Percentiles rank a stretch among this genome's conserved stretches.
Conservation (phyloP, 1,140 invertebrate species). For the Parasteatoda tepidariorum region DNA sequence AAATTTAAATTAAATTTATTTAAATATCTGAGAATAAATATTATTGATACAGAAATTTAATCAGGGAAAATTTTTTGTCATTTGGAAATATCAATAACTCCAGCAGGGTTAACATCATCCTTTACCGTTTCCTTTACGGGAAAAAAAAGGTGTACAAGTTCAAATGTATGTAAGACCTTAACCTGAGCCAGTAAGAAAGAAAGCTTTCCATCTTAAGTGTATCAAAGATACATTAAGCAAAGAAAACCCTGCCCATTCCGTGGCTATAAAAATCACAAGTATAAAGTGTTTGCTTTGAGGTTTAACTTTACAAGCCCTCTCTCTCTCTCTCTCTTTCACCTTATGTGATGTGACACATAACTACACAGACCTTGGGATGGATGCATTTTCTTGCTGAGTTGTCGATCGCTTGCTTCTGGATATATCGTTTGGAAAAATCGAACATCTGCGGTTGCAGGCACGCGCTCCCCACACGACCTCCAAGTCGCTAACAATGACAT, state of each 20-base stretch:
- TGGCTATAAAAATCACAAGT: neutral
- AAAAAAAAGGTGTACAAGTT: too few species aligned
- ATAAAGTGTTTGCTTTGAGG: neutral
- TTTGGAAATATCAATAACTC: too few species aligned
- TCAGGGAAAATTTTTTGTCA: too few species aligned
- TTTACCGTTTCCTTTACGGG: too few species aligned
- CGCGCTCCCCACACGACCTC: constrained; percentile 28
- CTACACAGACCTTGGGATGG: neutral
- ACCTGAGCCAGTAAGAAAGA: too few species aligned
- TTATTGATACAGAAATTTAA: too few species aligned
- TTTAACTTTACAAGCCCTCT: constrained; percentile 8
- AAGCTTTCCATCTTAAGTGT: neutral
- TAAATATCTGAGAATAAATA: too few species aligned
- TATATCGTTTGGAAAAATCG: neutral
- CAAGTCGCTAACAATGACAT: neutral
- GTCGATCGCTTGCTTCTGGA: neutral
- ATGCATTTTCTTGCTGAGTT: too few species aligned
- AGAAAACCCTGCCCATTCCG: neutral
- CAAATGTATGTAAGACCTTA: too few species aligned
- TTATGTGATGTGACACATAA: neutral
- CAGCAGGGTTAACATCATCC: too few species aligned
- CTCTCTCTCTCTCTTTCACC: too few species aligned
- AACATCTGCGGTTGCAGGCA: constrained; percentile 21
- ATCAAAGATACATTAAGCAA: neutral
- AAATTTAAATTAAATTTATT: too few species aligned